Evolutionary conservation across 2,113 vertebrate genomes (phyloP).

Genomic region (Salvator merianae): DNA sequence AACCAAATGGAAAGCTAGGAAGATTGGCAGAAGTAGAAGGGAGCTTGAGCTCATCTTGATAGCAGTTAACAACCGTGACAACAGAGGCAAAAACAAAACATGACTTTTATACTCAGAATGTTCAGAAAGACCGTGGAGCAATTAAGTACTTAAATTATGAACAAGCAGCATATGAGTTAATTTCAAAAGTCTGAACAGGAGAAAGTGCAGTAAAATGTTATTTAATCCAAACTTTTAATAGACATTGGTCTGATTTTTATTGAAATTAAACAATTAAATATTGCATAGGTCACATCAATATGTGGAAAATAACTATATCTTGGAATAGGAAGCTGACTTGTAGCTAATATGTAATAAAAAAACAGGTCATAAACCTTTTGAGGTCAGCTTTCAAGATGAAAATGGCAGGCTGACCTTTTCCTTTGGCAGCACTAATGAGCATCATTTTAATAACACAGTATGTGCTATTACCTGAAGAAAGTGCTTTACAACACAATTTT

Average conservation of each 20-base stretch:
- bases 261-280: not conserved
- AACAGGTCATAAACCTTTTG: not conserved
- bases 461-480: conserved; percentile 8
- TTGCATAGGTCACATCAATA: not conserved
- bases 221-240: not conserved
- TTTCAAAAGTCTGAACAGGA: not conserved
- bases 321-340: conserved; percentile 8
- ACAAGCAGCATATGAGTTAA: not conserved
- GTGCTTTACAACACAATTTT: not conserved
- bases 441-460: not conserved
- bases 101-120: no score
- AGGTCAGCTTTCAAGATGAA: not conserved
- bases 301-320: conserved; percentile 14
- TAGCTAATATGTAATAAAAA: conserved; percentile 11
- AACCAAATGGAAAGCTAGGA: no score
- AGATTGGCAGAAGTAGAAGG: no score
- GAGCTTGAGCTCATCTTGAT: no score
- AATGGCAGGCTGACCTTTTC: conserved; percentile 30
- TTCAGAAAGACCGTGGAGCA: not conserved
- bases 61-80: no score
- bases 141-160: not conserved
- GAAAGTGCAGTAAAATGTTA: not conserved
- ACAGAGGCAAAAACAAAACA: no score
- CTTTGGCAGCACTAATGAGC: not conserved
- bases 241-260: not conserved